Percentiles rank a stretch among this genome's conserved stretches.
Evolutionary conservation across 2,888 invertebrate species (phyloP).

Genomic region (Cheilosia pagana): DNA sequence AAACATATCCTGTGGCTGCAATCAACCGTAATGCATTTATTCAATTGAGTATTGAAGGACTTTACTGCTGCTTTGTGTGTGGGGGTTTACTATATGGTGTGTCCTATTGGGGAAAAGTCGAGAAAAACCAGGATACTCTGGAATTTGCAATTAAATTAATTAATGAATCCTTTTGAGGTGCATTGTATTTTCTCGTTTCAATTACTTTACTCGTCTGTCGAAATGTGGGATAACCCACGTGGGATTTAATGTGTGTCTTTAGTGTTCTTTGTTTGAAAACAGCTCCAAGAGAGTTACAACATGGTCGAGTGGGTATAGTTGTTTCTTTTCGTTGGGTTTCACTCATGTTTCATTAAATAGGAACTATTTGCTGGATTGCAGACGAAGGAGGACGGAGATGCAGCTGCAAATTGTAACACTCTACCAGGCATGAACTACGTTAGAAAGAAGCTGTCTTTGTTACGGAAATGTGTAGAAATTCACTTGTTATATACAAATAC

Average conservation of each 20-base stretch:
- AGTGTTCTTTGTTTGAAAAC: no score
- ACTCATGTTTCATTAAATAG: no score
- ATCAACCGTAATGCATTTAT: conserved; percentile 57
- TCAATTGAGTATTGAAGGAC: conserved; percentile 33
- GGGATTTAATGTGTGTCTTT: background rate
- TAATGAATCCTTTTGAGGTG: conserved; percentile 58
- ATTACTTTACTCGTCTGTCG: conserved; percentile 9
- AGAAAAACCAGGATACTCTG: conserved; percentile 33
- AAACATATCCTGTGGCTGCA: conserved; percentile 49
- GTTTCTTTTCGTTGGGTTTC: no score
- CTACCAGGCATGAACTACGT: no score
- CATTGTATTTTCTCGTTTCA: conserved; percentile 47
- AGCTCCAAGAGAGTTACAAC: no score
- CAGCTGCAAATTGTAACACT: no score
- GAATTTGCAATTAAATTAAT: conserved; percentile 68
- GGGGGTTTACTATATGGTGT: background rate
- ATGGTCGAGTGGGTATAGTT: no score
- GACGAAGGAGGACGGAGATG: no score
- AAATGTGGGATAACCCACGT: background rate
- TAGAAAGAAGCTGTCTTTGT: no score
- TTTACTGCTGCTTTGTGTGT: background rate
- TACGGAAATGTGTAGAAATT: no score
- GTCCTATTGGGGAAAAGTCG: background rate
- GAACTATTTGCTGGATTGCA: no score
- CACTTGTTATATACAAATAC: no score